Conservation (phyloP, 2,888 invertebrate genomes). For the Lamellibrachia satsuma region DNA sequence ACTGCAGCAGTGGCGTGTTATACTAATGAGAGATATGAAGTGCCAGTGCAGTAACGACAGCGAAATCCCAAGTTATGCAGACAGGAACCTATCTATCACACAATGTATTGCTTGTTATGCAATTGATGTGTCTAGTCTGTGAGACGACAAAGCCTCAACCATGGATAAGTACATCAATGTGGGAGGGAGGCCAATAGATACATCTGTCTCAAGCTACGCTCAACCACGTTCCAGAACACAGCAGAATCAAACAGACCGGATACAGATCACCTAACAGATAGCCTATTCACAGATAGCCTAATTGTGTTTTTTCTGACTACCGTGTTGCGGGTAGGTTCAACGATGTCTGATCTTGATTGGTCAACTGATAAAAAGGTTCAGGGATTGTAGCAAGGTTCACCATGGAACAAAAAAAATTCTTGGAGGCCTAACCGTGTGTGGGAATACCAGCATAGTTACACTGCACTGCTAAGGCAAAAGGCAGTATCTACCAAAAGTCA, state of each 20-base stretch:
- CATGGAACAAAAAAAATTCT: neutral
- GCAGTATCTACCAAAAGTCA: too few species aligned
- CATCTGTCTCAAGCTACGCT: neutral
- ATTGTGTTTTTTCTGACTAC: neutral
- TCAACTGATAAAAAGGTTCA: neutral
- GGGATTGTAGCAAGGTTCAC: neutral
- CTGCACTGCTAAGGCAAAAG: neutral
- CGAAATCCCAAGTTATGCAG: neutral
- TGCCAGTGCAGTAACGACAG: neutral
- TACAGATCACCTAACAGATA: neutral
- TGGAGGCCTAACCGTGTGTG: neutral
- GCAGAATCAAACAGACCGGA: neutral
- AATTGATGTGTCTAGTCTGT: neutral
- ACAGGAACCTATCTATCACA: neutral
- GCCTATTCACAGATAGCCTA: neutral
- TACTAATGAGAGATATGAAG: conserved; percentile 6
- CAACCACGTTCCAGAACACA: neutral
- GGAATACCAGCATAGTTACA: neutral
- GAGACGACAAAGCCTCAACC: neutral
- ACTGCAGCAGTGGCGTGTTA: neutral
- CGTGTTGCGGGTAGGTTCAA: neutral
- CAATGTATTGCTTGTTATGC: neutral
- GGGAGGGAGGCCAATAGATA: neutral
- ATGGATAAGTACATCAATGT: neutral
- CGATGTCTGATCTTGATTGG: neutral